These are phyloP conservation scores for Crossaster papposus DNA, from an alignment of 53 echinoderm and acorn worm species.

Conservation along the genomic window DNA sequence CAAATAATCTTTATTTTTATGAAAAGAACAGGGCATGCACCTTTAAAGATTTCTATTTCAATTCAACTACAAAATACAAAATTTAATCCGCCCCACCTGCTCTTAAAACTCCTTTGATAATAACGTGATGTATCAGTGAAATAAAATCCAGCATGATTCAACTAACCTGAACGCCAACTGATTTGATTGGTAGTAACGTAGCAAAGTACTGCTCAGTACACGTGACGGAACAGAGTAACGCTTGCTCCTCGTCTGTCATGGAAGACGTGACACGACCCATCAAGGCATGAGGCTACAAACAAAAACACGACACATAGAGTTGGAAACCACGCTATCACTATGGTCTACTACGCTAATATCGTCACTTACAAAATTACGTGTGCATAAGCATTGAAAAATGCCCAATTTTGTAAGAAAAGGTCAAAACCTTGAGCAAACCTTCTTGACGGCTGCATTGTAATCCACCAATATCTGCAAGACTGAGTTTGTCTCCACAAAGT, in stretches of 20 bases:
- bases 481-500: conserved; percentile 88
- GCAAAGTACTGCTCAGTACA: conserved; percentile 66
- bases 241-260: conserved; percentile 82
- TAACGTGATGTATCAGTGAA: no score
- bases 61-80: background rate
- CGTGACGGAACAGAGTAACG: conserved; percentile 71
- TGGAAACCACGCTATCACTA: no score
- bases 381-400: background rate
- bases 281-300: conserved; percentile 83
- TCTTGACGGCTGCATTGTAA: conserved; percentile 80
- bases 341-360: no score
- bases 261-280: conserved; percentile 79
- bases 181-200: conserved; percentile 86
- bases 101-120: no score
- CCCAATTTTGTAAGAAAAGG: background rate
- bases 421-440: conserved; percentile 59
- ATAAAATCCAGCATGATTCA: background rate
- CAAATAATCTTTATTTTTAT: no score
- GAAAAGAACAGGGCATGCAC: background rate
- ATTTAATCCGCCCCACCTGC: no score
- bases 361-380: no score
- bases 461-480: conserved; percentile 83
- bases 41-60: background rate
- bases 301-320: background rate
- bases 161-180: conserved; percentile 95